Evolutionary conservation across 2,888 invertebrate species (phyloP), one percentile per base, ranked within the genome.

Genomic region (Macrophya annulata): DNA sequence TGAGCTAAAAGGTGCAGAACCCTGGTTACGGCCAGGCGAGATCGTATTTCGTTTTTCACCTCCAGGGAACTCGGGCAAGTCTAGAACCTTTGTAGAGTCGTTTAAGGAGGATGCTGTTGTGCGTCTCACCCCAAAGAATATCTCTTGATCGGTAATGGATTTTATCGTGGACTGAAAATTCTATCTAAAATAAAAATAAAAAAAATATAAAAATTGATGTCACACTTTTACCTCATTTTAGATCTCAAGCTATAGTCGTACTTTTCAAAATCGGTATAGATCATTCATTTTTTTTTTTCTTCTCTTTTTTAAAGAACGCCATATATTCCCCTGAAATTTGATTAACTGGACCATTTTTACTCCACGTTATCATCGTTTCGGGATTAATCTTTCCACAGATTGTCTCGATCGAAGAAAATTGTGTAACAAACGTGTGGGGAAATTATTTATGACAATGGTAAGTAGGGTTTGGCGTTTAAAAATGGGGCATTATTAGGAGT

Each of bases 91-190:
- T 74, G 74, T 74, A 74, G 45, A 74, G 45, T 74, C 45, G 74
- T 45, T 43, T 74, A 68, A 37, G 37, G 68, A 68, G 31, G 68
- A 68, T 68, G 37, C 37, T 68, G 68, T 68, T 68, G 68, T 68
- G 15, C 45, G 17, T 43, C 43, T 74, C 45, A 31, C 45, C 74
- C 15, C 74, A 12, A 45, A 45, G 25, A 43, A 74, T 74, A 43
- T 74, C 74, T 74, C 74, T 43, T 74, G 74, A 74, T 74, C 45
- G 74, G 45, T 74, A 45, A 74, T 74, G 74, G 74, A 74, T 74
- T 74, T 74, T 74, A 43, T 45, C 74, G 74, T 5, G 25, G 17
- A 45, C n/a, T 15, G 74, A 74, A 74, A 45, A 74, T 74, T 21
- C 74, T 12, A 45, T 45, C 45, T 25, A 1, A 8, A 37, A 37